These are phyloP conservation scores for Lasioglossum oenotherae DNA, from an alignment of 2,888 invertebrate species.

Conservation along the genomic window DNA sequence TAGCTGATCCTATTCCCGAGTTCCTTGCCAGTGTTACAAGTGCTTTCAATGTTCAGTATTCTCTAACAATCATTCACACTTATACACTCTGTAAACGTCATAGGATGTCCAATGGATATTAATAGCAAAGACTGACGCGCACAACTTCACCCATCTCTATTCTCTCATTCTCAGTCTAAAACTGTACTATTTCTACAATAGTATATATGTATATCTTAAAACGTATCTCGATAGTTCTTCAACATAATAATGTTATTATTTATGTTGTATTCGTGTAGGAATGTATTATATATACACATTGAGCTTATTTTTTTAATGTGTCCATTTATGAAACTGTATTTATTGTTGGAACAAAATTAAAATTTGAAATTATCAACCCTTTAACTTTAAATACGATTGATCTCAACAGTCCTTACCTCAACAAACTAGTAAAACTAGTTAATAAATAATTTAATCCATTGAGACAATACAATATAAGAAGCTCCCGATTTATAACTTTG, in stretches of 20 bases:
- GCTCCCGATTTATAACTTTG: background rate
- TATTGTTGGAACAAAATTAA: slow-evolving; percentile 43
- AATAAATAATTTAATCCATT: slow-evolving; percentile 19
- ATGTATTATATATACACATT: slow-evolving; percentile 52
- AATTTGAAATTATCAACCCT: slow-evolving; percentile 6
- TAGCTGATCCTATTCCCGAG: background rate
- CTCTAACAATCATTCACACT: slow-evolving; percentile 18
- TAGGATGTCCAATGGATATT: slow-evolving; percentile 43
- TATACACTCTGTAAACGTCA: slow-evolving; percentile 13
- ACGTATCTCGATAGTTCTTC: background rate
- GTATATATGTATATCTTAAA: background rate
- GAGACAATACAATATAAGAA: background rate
- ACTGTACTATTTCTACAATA: background rate
- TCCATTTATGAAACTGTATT: slow-evolving; percentile 46
- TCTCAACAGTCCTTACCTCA: slow-evolving; percentile 7
- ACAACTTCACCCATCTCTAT: slow-evolving; percentile 40
- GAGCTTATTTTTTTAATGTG: slow-evolving; percentile 47
- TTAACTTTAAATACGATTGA: background rate
- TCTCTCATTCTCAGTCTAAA: slow-evolving; percentile 6
- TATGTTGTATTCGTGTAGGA: slow-evolving; percentile 13
- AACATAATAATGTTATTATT: slow-evolving; percentile 28
- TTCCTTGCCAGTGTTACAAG: slow-evolving; percentile 25
- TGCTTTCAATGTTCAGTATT: slow-evolving; percentile 43
- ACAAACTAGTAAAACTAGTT: background rate
- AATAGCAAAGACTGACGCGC: slow-evolving; percentile 62